Conservation (phyloP, 2,797 vertebrate genomes). For the Hippocampus kuda region DNA sequence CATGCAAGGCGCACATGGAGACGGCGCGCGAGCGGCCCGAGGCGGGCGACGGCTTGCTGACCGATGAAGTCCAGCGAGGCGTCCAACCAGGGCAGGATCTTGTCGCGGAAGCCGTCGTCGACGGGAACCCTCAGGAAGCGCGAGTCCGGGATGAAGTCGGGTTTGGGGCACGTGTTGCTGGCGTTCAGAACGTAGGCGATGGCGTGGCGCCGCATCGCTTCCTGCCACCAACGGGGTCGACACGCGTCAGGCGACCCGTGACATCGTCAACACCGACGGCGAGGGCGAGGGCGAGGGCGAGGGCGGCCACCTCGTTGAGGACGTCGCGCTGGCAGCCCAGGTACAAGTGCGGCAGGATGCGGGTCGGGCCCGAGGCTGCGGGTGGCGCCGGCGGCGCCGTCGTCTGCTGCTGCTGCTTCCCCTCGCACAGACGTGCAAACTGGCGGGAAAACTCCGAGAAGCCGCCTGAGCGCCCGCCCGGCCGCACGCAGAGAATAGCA, state of each 20-base stretch:
- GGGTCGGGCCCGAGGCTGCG: slow-evolving; percentile 78
- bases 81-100: slow-evolving; percentile 95
- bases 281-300: not conserved
- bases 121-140: slow-evolving; percentile 92
- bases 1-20: not conserved
- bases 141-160: slow-evolving; percentile 87
- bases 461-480: slow-evolving; percentile 77
- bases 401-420: slow-evolving; percentile 52
- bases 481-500: too few relatives aligned
- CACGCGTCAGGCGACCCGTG: too few relatives aligned
- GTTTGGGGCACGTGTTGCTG: slow-evolving; percentile 92
- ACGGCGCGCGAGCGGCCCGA: too few relatives aligned
- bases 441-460: slow-evolving; percentile 83
- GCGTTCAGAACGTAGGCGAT: slow-evolving; percentile 86
- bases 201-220: slow-evolving; percentile 91
- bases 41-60: slow-evolving; percentile 34
- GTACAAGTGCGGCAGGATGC: slow-evolving; percentile 92
- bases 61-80: slow-evolving; percentile 94
- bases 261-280: not conserved
- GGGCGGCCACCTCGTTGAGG: slow-evolving; percentile 78
- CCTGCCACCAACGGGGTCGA: slow-evolving; percentile 53
- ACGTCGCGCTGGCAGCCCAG: slow-evolving; percentile 94
- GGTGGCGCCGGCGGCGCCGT: slow-evolving; percentile 78
- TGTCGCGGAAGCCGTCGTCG: slow-evolving; percentile 96
- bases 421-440: slow-evolving; percentile 90